Evolutionary conservation across 1,140 invertebrate species (phyloP), one percentile per base, ranked within the genome.

Genomic region (Hylaeus volcanicus): DNA sequence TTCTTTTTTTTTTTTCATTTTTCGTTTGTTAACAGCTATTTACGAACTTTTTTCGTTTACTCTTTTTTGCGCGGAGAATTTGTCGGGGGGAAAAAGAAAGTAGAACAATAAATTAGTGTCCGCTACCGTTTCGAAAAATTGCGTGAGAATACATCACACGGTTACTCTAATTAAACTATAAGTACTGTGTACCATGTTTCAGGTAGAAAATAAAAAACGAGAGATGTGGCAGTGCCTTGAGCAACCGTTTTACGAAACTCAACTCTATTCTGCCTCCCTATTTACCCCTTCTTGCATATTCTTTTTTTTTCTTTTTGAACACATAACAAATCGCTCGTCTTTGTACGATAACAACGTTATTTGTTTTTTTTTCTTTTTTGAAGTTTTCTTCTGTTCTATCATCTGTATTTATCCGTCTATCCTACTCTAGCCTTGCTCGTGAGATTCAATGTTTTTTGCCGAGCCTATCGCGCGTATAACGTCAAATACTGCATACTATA

Each of bases 171-270:
- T 84, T 45, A 81, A 86, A 79, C 73, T 88, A 79, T 88, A 89
- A 88, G 82, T 90, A 89, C 88, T 68, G 80, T 82, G 82, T 70
- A 64, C 73, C 74, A 61, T 72, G 53, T 60, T 83, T 53, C 55
- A 64, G 84, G 78, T 86, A 75, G 68, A 85, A 80, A 81, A 88
- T 66, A 37, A 77, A 88, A 89, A 88, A 85, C 86, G 85, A 79
- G 79, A 89, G 82, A 88, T 83, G 88, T 93, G 92, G 92, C 92
- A 93, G 92, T 93, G 92, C 91, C 90, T 93, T 93, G 92, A 93
- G 92, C 92, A 93, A 93, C 92, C 90, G 87, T 92, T 79, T 65
- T 91, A 85, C 88, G 85, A 92, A 92, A 91, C 65, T 89, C 81
- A 90, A 88, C 71, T 89, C 51, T 88, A 84, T 88, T 82, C 76